Percentiles rank a stretch among this genome's conserved stretches.
Evolutionary conservation across 2,888 invertebrate genomes (phyloP).

Genomic region (Chironomus riparius): DNA sequence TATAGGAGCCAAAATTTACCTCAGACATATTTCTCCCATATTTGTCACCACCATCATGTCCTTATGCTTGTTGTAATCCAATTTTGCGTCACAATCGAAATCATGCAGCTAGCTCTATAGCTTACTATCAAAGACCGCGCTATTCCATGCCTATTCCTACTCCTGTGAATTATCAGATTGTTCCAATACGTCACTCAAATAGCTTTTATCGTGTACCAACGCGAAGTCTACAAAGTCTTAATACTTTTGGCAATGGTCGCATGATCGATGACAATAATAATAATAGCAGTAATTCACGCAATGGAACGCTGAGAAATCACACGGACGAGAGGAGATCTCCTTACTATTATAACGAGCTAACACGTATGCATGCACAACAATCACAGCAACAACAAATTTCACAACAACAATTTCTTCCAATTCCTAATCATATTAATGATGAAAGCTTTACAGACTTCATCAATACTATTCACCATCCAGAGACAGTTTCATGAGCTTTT

Average conservation of each 20-base stretch:
- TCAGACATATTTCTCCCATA: constrained; percentile 27
- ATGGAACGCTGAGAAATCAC: neutral
- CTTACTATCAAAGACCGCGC: constrained; percentile 21
- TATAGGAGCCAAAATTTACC: constrained; percentile 21
- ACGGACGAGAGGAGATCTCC: constrained; percentile 19
- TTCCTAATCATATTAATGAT: constrained; percentile 8
- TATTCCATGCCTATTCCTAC: constrained; percentile 17
- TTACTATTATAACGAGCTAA: constrained; percentile 23
- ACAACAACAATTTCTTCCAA: neutral
- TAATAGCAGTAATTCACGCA: neutral
- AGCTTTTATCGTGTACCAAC: constrained; percentile 10
- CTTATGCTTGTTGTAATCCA: constrained; percentile 19
- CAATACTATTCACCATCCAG: constrained; percentile 2
- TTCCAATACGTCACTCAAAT: constrained; percentile 11
- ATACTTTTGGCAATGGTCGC: neutral
- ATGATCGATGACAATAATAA: constrained; percentile 16
- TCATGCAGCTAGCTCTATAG: neutral
- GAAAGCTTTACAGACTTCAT: constrained; percentile 16
- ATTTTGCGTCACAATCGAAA: neutral
- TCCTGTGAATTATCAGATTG: constrained; percentile 22
- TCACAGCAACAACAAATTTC: neutral
- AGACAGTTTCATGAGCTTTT: neutral
- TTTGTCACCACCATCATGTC: constrained; percentile 13
- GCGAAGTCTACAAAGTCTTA: constrained; percentile 13
- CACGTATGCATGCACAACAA: constrained; percentile 10